Evolutionary conservation across 2,888 invertebrate genomes (phyloP).

Genomic region (Zootermopsis nevadensis): DNA sequence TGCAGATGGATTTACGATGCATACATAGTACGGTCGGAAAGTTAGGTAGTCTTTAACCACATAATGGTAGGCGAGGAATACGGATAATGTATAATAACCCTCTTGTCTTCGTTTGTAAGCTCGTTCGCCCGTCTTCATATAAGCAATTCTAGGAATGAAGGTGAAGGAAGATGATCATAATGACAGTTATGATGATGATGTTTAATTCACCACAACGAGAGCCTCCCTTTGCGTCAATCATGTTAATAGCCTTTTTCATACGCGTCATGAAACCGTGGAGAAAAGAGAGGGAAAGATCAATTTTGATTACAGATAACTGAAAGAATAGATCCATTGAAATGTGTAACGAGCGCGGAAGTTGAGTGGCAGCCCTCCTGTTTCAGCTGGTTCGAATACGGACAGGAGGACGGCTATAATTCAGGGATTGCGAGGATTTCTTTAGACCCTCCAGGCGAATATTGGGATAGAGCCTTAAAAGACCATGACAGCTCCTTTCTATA

Average conservation of each 20-base stretch:
- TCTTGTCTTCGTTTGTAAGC: background rate
- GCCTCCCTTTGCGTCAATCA: background rate
- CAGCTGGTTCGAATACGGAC: too few species aligned
- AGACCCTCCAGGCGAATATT: too few species aligned
- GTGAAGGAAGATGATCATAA: background rate
- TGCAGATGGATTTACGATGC: background rate
- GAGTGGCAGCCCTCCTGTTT: too few species aligned
- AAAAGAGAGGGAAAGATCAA: background rate
- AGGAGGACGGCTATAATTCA: too few species aligned
- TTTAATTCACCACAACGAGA: background rate
- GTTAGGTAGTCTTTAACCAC: background rate
- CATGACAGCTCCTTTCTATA: too few species aligned
- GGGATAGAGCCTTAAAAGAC: too few species aligned
- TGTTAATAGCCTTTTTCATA: background rate
- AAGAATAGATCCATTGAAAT: background rate
- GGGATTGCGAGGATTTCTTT: too few species aligned
- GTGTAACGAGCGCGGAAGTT: too few species aligned
- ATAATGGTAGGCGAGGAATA: background rate
- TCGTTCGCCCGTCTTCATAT: background rate
- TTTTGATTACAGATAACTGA: background rate
- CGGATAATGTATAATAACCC: slow-evolving; percentile 13
- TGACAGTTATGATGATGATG: background rate
- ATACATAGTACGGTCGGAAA: background rate
- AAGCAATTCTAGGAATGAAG: slow-evolving; percentile 2
- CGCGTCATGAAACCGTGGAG: background rate